A percentile compares a stretch with the other conserved stretches of the same genome.
Evolutionary conservation across 2,113 vertebrate genomes (phyloP).

Genomic region (Heterochromis multidens): DNA sequence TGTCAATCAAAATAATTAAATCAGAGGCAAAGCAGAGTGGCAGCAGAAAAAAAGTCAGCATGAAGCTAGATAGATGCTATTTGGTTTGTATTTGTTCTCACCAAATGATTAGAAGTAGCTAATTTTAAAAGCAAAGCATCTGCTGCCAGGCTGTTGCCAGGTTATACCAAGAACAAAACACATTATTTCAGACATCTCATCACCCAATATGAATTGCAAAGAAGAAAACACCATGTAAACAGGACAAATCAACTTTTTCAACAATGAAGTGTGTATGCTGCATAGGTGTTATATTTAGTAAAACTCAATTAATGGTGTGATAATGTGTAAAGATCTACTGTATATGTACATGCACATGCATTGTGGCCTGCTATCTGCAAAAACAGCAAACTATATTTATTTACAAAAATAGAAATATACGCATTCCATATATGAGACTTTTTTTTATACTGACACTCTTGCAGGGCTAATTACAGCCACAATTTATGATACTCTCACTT

Average conservation of each 20-base stretch:
- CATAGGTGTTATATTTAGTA: neutral
- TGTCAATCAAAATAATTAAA: neutral
- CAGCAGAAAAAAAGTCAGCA: neutral
- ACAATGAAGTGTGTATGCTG: neutral
- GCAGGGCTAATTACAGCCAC: neutral
- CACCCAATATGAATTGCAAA: neutral
- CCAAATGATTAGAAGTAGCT: neutral
- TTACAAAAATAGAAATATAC: neutral
- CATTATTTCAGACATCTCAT: neutral
- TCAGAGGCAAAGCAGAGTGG: neutral
- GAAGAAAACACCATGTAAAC: neutral
- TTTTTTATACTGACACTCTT: neutral
- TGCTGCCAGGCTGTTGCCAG: neutral
- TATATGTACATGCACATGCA: neutral
- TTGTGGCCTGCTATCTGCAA: neutral
- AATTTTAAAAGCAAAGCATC: neutral
- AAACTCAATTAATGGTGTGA: neutral
- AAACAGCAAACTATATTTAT: neutral
- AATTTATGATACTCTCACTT: neutral
- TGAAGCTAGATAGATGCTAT: neutral
- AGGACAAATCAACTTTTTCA: neutral
- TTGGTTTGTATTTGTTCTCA: neutral
- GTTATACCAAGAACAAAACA: neutral
- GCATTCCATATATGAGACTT: neutral
- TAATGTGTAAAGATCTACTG: neutral